Conservation (phyloP, 2,888 invertebrate genomes). For the Lasioglossum oenotherae region DNA sequence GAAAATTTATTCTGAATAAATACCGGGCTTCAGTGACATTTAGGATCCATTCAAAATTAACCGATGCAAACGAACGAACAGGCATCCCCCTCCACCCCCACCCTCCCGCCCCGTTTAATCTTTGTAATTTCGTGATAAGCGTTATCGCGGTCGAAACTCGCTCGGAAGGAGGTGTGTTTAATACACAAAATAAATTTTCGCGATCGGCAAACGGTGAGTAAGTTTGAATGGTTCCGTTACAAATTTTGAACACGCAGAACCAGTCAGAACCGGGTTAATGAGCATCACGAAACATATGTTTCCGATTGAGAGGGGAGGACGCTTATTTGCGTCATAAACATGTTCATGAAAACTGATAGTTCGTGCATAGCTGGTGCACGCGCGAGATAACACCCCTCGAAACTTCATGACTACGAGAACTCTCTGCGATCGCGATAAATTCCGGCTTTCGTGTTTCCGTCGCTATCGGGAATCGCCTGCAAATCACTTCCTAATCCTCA, state of each 20-base stretch:
- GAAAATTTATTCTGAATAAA: slow-evolving; percentile 14
- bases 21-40: neutral
- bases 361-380: slow-evolving; percentile 71
- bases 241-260: slow-evolving; percentile 38
- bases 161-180: slow-evolving; percentile 30
- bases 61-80: neutral
- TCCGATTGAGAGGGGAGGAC: slow-evolving; percentile 46
- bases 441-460: slow-evolving; percentile 75
- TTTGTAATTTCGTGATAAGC: slow-evolving; percentile 34
- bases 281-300: slow-evolving; percentile 63
- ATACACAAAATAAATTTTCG: slow-evolving; percentile 41
- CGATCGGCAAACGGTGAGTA: slow-evolving; percentile 4
- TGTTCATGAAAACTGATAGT: slow-evolving; percentile 72
- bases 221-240: slow-evolving; percentile 30
- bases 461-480: slow-evolving; percentile 79
- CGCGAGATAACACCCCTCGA: slow-evolving; percentile 71
- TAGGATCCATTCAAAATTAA: slow-evolving; percentile 17
- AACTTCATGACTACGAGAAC: slow-evolving; percentile 74
- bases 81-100: neutral
- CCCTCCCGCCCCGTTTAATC: neutral
- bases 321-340: slow-evolving; percentile 67
- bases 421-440: slow-evolving; percentile 79
- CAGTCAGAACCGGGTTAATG: slow-evolving; percentile 59
- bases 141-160: slow-evolving; percentile 18
- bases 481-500: slow-evolving; percentile 79